Percentiles rank a stretch among this genome's conserved stretches.
These are phyloP conservation scores for Pantherophis guttatus DNA, from an alignment of 2,113 vertebrate genomes.

Conservation along the genomic window DNA sequence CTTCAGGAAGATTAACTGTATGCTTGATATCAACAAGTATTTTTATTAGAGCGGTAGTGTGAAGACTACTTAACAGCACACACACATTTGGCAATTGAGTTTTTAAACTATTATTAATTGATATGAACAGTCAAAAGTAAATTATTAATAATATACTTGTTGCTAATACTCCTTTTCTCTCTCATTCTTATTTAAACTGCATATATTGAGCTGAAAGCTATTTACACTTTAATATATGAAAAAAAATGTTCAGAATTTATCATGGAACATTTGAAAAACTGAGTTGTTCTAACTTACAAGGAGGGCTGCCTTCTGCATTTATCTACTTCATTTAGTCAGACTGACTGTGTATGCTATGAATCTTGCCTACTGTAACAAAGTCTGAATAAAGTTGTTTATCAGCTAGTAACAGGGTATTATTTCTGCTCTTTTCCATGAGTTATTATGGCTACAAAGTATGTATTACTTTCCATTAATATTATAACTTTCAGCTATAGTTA, in stretches of 20 bases:
- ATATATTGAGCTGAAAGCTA: neutral
- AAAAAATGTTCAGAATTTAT: neutral
- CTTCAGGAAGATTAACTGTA: slow-evolving; percentile 41
- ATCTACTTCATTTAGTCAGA: neutral
- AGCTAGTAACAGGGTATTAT: slow-evolving; percentile 59
- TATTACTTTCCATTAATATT: slow-evolving; percentile 68
- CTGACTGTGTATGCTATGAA: slow-evolving; percentile 23
- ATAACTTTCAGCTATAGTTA: slow-evolving; percentile 59
- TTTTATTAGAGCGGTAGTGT: slow-evolving; percentile 5
- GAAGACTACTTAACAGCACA: accelerated
- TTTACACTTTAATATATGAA: neutral
- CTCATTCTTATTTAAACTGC: neutral
- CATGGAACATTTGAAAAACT: neutral
- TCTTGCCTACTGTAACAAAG: slow-evolving; percentile 35
- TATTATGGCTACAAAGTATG: slow-evolving; percentile 60
- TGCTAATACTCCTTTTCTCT: neutral
- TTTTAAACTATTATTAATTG: neutral
- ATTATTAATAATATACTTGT: neutral
- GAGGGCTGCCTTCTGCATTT: neutral
- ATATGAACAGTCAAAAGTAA: neutral
- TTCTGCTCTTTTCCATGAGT: slow-evolving; percentile 49
- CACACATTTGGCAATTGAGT: neutral
- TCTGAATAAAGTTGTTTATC: slow-evolving; percentile 43
- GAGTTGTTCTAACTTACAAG: neutral
- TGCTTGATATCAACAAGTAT: slow-evolving; percentile 25